These are phyloP conservation scores for Lacerta agilis DNA, from an alignment of 2,797 vertebrate genomes.

Conservation along the genomic window DNA sequence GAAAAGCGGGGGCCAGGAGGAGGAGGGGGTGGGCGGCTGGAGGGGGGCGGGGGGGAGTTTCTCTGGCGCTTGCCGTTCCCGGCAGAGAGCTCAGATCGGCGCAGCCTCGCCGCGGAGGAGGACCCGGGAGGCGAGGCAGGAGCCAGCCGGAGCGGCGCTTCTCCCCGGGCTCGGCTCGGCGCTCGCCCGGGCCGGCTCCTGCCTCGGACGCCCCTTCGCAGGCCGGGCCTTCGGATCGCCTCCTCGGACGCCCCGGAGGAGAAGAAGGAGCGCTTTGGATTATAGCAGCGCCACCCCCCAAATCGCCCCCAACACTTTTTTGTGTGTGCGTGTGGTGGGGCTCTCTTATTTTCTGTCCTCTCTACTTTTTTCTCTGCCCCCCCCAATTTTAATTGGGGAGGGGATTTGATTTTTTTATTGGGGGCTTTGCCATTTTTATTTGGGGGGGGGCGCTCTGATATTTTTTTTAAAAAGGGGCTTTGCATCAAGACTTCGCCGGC, in stretches of 20 bases:
- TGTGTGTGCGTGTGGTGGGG: background rate
- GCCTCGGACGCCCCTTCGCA: no score
- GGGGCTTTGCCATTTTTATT: background rate
- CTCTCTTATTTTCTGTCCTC: no score
- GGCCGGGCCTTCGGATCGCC: background rate
- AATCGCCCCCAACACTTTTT: background rate
- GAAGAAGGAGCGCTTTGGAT: background rate
- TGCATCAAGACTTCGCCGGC: background rate
- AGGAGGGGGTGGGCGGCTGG: background rate
- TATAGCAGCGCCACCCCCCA: background rate
- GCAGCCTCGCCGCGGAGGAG: slow-evolving; percentile 7
- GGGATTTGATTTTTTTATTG: no score
- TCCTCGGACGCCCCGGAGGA: background rate
- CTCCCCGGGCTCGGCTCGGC: background rate
- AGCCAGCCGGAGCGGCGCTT: background rate
- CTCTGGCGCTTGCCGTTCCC: background rate
- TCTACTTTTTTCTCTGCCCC: no score
- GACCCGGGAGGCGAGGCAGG: background rate
- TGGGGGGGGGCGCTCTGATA: background rate
- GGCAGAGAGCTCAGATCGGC: slow-evolving; percentile 15
- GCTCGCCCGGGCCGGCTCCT: background rate
- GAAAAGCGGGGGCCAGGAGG: background rate
- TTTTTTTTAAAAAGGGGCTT: background rate
- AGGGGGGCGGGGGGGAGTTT: background rate
- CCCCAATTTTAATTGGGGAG: background rate